These are phyloP conservation scores for Chamaetylas fuelleborni DNA, from an alignment of 2,113 vertebrate genomes.

Conservation along the genomic window DNA sequence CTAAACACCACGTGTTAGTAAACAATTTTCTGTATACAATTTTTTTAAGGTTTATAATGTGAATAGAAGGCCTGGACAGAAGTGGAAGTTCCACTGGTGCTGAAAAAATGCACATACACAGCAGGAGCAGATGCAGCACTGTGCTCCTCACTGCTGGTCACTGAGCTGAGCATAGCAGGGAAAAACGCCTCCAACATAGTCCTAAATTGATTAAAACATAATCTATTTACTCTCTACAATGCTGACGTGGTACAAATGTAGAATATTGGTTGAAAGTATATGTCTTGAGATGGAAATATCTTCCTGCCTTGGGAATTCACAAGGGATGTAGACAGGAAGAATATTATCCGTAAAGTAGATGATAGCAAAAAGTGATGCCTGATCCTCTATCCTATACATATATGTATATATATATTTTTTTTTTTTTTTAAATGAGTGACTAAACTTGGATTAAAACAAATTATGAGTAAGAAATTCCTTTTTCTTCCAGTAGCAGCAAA, in stretches of 20 bases:
- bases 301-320: background rate
- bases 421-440: background rate
- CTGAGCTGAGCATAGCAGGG: background rate
- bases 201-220: background rate
- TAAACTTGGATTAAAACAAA: background rate
- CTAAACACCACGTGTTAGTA: rapidly evolving
- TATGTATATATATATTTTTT: background rate
- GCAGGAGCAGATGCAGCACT: background rate
- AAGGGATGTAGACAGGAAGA: background rate
- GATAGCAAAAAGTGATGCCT: background rate
- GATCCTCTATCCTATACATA: background rate
- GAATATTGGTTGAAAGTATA: background rate
- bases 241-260: background rate
- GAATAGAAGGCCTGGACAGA: background rate
- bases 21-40: background rate
- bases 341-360: background rate
- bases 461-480: background rate
- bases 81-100: background rate
- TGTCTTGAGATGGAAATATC: background rate
- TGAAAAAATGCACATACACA: background rate
- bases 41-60: background rate
- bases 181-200: background rate
- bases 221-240: background rate
- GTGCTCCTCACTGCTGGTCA: background rate
- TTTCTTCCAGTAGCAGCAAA: background rate